These are phyloP conservation scores for Plagodis dolabraria DNA, from an alignment of 2,888 invertebrate genomes.

Conservation along the genomic window DNA sequence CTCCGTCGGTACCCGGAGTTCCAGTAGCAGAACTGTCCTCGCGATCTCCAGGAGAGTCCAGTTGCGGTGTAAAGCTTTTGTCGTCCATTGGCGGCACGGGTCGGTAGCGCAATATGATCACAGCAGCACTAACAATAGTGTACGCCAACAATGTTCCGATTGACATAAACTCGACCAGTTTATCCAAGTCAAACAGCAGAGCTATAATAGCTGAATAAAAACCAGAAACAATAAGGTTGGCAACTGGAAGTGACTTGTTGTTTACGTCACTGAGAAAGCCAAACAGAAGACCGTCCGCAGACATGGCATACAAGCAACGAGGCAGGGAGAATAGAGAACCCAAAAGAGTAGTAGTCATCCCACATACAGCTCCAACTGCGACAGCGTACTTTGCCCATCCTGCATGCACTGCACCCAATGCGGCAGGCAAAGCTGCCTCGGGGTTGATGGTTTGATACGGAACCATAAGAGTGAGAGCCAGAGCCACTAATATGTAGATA, in stretches of 20 bases:
- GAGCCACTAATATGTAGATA: slow-evolving; percentile 92
- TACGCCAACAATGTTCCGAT: slow-evolving; percentile 95
- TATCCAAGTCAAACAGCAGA: slow-evolving; percentile 93
- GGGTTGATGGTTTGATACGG: slow-evolving; percentile 90
- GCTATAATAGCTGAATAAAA: slow-evolving; percentile 91
- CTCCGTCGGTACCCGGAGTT: slow-evolving; percentile 85
- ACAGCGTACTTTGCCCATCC: slow-evolving; percentile 94
- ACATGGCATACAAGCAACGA: slow-evolving; percentile 95
- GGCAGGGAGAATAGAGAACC: slow-evolving; percentile 95
- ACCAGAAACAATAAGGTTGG: slow-evolving; percentile 91
- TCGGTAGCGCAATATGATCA: slow-evolving; percentile 93
- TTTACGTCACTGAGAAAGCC: slow-evolving; percentile 91
- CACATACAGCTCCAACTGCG: slow-evolving; percentile 93
- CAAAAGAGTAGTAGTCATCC: slow-evolving; percentile 95
- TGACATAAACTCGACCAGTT: slow-evolving; percentile 97
- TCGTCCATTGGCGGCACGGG: slow-evolving; percentile 83
- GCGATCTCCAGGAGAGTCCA: slow-evolving; percentile 83
- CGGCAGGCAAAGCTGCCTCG: slow-evolving; percentile 92
- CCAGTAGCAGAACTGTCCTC: slow-evolving; percentile 87
- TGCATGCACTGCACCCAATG: slow-evolving; percentile 89
- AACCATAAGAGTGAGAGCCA: slow-evolving; percentile 92
- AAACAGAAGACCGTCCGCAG: slow-evolving; percentile 94
- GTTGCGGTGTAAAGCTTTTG: slow-evolving; percentile 76
- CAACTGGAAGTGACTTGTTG: slow-evolving; percentile 91
- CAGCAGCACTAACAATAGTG: slow-evolving; percentile 95